A percentile compares a stretch with the other conserved stretches of the same genome.
Conservation (phyloP, 2,113 vertebrate genomes). For the Melanerpes aurifrons region DNA sequence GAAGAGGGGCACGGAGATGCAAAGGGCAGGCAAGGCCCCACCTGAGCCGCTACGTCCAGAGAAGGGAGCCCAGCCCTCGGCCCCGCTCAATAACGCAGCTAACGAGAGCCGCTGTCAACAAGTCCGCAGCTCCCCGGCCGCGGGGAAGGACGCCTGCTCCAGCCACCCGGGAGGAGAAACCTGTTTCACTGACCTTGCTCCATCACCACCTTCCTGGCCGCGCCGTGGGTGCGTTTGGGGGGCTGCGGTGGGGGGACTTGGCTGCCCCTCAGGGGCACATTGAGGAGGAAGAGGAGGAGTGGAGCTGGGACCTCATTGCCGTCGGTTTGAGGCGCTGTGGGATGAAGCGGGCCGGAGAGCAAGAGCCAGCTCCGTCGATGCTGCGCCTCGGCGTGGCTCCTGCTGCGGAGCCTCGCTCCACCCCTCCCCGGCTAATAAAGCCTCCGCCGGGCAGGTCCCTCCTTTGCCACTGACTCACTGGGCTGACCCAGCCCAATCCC, state of each 20-base stretch:
- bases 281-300: not conserved
- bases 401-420: slow-evolving; percentile 46
- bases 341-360: not conserved
- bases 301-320: not conserved
- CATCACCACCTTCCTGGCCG: slow-evolving; percentile 46
- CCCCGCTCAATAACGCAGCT: slow-evolving; percentile 21
- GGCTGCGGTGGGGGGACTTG: not conserved
- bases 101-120: slow-evolving; percentile 53
- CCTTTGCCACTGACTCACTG: slow-evolving; percentile 58
- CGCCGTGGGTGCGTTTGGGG: not conserved
- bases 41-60: not conserved
- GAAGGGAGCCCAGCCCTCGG: not conserved
- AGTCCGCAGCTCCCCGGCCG: not conserved
- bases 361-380: not conserved
- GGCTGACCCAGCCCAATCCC: slow-evolving; percentile 36
- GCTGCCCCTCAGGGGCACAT: not conserved
- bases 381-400: not conserved
- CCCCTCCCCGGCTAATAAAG: slow-evolving; percentile 58
- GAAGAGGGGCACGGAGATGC: not conserved
- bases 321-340: not conserved
- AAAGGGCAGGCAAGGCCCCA: fast-evolving
- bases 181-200: slow-evolving; percentile 74
- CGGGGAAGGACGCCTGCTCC: not conserved
- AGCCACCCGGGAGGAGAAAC: slow-evolving; percentile 40
- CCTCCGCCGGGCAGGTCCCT: slow-evolving; percentile 30